Evolutionary conservation across 1,140 invertebrate species (phyloP).

Genomic region (Yoshiicerus persimilis): DNA sequence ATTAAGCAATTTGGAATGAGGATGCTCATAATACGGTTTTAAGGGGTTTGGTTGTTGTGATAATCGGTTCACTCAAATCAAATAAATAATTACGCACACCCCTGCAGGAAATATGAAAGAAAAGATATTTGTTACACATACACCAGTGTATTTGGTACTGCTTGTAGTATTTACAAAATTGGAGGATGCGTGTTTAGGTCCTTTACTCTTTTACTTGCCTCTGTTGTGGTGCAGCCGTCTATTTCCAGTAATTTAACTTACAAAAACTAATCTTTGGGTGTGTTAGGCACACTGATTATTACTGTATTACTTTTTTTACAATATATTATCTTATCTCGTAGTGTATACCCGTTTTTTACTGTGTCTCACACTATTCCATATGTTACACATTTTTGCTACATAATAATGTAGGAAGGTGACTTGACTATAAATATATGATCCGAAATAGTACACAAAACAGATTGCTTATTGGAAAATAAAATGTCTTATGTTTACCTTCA

Average conservation of each 20-base stretch:
- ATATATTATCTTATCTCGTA: neutral
- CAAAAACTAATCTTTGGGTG: neutral
- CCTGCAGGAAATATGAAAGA: too few species aligned
- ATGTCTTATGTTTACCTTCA: neutral
- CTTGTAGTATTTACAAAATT: neutral
- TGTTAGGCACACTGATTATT: neutral
- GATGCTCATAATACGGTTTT: too few species aligned
- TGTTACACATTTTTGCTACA: neutral
- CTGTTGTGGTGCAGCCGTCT: neutral
- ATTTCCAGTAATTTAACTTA: neutral
- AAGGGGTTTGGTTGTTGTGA: too few species aligned
- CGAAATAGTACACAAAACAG: neutral
- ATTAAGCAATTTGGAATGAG: too few species aligned
- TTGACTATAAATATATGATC: neutral
- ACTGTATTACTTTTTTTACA: neutral
- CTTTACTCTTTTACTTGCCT: neutral
- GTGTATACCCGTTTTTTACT: neutral
- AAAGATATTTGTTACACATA: too few species aligned
- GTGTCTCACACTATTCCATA: neutral
- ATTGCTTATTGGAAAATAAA: neutral
- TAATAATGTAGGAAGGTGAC: neutral
- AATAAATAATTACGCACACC: too few species aligned
- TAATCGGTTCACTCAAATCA: too few species aligned
- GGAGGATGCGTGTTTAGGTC: neutral
- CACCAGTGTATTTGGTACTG: too few species aligned